These are phyloP conservation scores for Apotomis betuletana DNA, from an alignment of 2,888 invertebrate species.

Conservation along the genomic window DNA sequence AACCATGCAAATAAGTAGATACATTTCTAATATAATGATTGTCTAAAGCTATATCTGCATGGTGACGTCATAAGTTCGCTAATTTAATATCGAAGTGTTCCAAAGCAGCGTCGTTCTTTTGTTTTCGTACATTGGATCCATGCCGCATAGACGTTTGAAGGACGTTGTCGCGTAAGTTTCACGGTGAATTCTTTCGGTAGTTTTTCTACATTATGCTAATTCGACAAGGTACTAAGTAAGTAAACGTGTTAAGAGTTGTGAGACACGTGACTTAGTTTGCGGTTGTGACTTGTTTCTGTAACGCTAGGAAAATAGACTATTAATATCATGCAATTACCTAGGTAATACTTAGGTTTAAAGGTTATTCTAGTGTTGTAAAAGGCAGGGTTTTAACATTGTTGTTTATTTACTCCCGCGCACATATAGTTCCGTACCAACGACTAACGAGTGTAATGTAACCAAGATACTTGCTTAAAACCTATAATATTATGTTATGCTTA, in stretches of 20 bases:
- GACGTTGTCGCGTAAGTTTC: constrained; percentile 10
- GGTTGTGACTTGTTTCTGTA: not conserved
- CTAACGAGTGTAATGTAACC: too few relatives aligned
- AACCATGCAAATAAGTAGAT: not conserved
- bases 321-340: too few relatives aligned
- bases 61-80: constrained; percentile 18
- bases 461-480: too few relatives aligned
- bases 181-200: constrained; percentile 12
- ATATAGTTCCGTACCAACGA: too few relatives aligned
- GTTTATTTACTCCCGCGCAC: too few relatives aligned
- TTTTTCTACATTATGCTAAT: constrained; percentile 23
- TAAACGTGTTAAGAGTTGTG: not conserved
- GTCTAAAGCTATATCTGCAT: not conserved
- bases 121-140: not conserved
- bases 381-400: too few relatives aligned
- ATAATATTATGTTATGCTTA: too few relatives aligned
- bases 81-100: not conserved
- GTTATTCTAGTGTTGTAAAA: too few relatives aligned
- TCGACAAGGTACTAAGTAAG: constrained; percentile 11
- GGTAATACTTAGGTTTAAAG: too few relatives aligned
- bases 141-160: constrained; percentile 5
- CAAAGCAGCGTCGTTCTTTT: constrained; percentile 3
- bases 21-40: too few relatives aligned
- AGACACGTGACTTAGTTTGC: constrained; percentile 11
- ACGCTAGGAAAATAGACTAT: too few relatives aligned